Evolutionary conservation across 2,888 invertebrate genomes (phyloP).

Genomic region (Timandra comae): DNA sequence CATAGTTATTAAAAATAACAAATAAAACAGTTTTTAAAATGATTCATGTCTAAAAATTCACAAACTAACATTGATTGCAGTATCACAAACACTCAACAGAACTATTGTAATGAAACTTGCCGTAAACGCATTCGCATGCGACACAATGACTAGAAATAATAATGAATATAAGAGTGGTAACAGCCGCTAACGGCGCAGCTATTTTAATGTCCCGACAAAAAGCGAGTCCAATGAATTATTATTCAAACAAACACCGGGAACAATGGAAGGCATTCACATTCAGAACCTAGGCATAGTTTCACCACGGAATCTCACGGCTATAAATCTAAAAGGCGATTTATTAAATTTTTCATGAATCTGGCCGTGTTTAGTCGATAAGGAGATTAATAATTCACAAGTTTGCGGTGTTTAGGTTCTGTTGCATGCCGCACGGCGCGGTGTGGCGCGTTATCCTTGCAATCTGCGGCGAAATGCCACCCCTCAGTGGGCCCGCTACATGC

Average conservation of each 20-base stretch:
- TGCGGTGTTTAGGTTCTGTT: slow-evolving; percentile 71
- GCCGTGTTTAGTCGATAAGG: slow-evolving; percentile 64
- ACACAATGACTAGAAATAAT: too few species aligned
- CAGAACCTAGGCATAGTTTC: slow-evolving; percentile 27
- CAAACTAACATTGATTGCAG: too few species aligned
- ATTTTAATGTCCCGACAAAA: slow-evolving; percentile 8
- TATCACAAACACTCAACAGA: too few species aligned
- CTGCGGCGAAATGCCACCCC: slow-evolving; percentile 54
- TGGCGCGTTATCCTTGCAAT: slow-evolving; percentile 53
- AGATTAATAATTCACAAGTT: slow-evolving; percentile 75
- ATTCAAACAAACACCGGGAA: slow-evolving; percentile 19
- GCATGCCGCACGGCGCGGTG: slow-evolving; percentile 37
- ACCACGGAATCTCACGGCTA: slow-evolving; percentile 20
- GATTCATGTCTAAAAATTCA: too few species aligned
- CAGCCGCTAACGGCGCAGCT: not conserved
- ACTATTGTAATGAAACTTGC: too few species aligned
- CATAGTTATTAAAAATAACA: too few species aligned
- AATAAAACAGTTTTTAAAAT: too few species aligned
- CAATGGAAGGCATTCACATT: slow-evolving; percentile 29
- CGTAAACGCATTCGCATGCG: too few species aligned
- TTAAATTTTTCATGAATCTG: slow-evolving; percentile 67
- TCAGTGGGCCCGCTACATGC: slow-evolving; percentile 57
- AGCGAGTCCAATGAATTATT: slow-evolving; percentile 16
- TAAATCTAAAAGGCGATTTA: slow-evolving; percentile 63
- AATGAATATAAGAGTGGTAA: too few species aligned